phyloP scores from a whole-genome alignment of 1,140 invertebrate species.

The Drosophila teissieri region DNA sequence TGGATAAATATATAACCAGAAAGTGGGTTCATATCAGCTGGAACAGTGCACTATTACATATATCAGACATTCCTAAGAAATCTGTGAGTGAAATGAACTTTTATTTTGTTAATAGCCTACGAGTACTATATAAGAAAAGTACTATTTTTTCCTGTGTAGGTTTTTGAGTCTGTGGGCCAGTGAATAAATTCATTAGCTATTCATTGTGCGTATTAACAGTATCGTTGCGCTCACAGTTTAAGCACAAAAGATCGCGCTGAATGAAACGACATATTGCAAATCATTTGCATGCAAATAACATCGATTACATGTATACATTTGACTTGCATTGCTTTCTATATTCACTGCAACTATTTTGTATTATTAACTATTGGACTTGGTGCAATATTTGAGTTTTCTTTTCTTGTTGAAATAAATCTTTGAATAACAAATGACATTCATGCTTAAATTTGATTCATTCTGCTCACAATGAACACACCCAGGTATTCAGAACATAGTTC shows the following conservation, averaged over 20 bases:
- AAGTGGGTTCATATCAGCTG: too few species aligned
- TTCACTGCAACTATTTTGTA: background rate
- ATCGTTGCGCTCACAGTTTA: conserved; percentile 23
- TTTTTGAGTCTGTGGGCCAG: background rate
- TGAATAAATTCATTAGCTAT: conserved; percentile 12
- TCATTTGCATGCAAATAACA: conserved; percentile 36
- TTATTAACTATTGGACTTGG: background rate
- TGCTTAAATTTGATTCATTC: too few species aligned
- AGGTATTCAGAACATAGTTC: too few species aligned
- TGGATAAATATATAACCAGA: background rate
- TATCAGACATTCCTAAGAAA: too few species aligned
- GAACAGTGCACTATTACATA: too few species aligned
- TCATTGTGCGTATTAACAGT: conserved; percentile 11
- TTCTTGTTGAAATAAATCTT: too few species aligned
- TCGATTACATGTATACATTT: conserved; percentile 10
- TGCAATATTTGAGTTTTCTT: background rate
- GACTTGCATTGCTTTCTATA: background rate
- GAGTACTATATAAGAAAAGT: too few species aligned
- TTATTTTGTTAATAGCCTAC: too few species aligned
- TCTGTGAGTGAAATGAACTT: too few species aligned
- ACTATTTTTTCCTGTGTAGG: background rate
- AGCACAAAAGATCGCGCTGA: conserved; percentile 18
- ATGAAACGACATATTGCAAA: conserved; percentile 13
- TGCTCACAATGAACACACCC: background rate
- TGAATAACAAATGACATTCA: too few species aligned